Evolutionary conservation across 2,888 invertebrate genomes (phyloP), one percentile per base, ranked within the genome.

Genomic region (Ypsolopha sequella): DNA sequence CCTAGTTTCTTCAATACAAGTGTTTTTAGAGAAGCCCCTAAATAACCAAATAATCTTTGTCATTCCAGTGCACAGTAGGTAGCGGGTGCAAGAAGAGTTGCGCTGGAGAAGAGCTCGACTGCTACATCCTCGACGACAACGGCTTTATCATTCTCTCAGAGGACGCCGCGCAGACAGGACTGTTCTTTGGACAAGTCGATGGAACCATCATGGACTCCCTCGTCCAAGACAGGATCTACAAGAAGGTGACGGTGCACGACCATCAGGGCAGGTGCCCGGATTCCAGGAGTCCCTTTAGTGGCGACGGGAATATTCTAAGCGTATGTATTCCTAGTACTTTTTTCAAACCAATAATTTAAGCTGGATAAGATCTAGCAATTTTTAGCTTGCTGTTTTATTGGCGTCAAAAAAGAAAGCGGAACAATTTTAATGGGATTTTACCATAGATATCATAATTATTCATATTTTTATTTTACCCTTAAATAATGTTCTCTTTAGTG

Each of bases 171-270:
- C 95, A 97, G 64, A 95, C 95, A 1, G 97, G 97, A 1, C 90
- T 93, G 65, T 98, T 98, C 80, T 97, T 97, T 66, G 98, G 97
- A 0, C 95, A 96, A 77, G 93, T 97, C 43, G 97, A 97, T 72
- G 96, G 96, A 14, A 96, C 96, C 10, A 95, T 97, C 55, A 96
- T 97, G 95, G 95, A 96, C 76, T 95, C 95, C 0, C 79, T 96
- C 51, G 96, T 97, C 0, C 95, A 96, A 69, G 95, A 95, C 67
- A 90, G 93, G 56, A 96, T 97, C 64, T 97, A 95, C 76, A 94
- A 94, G 66, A 93, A 95, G 70, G 92, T 97, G 1, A 91, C 92
- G 0, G 92, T 96, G 0, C 93, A 93, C 60, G 96, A 97, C 69
- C 95, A 96, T 68, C 97, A 97, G 75, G 96, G 95, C 0, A 89